Conservation (phyloP, 2,113 vertebrate species). For the Prinia subflava region DNA sequence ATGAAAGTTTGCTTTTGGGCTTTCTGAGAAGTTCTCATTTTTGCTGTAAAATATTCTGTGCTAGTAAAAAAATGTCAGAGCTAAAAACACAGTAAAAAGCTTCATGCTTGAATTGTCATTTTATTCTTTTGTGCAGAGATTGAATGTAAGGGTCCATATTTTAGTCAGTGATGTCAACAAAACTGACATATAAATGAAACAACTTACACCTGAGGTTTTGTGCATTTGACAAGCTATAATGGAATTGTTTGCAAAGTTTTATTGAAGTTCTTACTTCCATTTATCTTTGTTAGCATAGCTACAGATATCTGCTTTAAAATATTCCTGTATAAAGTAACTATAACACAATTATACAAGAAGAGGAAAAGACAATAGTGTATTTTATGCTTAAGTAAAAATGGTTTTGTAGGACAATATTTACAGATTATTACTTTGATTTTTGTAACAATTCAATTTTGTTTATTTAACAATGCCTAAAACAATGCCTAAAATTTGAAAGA, state of each 20-base stretch:
- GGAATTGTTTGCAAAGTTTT: conserved; percentile 77
- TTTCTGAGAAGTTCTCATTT: not conserved
- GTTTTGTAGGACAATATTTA: conserved; percentile 42
- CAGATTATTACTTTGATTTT: conserved; percentile 39
- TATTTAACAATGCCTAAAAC: not conserved
- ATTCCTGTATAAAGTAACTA: conserved; percentile 66
- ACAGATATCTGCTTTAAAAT: conserved; percentile 58
- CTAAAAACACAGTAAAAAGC: conserved; percentile 48
- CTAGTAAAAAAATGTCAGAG: not conserved
- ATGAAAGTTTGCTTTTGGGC: not conserved
- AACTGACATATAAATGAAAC: conserved; percentile 68
- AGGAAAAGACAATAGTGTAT: conserved; percentile 41
- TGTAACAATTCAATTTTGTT: conserved; percentile 8
- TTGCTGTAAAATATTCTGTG: not conserved
- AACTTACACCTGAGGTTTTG: conserved; percentile 47
- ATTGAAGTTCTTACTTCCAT: conserved; percentile 71
- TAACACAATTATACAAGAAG: conserved; percentile 59
- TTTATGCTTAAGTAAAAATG: conserved; percentile 59
- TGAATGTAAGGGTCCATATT: conserved; percentile 19
- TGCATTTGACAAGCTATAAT: conserved; percentile 71
- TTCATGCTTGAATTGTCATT: conserved; percentile 27
- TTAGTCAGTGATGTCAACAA: conserved; percentile 55
- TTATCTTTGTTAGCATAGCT: conserved; percentile 76
- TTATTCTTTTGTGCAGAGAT: conserved; percentile 37
- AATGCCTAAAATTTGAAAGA: not conserved